phyloP scores from a whole-genome alignment of 2,113 vertebrate species.

The Gopherus flavomarginatus region DNA sequence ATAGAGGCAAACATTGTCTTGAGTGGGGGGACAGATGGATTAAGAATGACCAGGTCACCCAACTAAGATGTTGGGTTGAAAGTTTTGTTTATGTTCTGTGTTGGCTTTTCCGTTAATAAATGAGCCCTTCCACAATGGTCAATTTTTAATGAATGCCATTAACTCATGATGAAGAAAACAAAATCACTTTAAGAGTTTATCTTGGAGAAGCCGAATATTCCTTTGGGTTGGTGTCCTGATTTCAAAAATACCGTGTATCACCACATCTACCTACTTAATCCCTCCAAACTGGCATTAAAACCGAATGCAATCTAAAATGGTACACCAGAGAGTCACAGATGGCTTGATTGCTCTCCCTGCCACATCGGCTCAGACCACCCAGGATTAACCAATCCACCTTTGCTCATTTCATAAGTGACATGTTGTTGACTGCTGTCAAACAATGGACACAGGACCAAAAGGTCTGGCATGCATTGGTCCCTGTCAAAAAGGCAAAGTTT shows the following conservation, averaged over 20 bases:
- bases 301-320: background rate
- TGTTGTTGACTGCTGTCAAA: background rate
- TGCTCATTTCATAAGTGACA: background rate
- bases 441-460: fast-evolving
- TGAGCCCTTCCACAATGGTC: background rate
- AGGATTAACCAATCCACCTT: background rate
- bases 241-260: background rate
- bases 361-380: background rate
- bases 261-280: background rate
- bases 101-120: background rate
- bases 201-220: background rate
- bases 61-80: background rate
- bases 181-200: background rate
- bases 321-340: fast-evolving
- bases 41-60: background rate
- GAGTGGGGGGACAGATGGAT: background rate
- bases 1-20: background rate
- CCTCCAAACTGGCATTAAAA: background rate
- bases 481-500: fast-evolving
- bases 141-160: background rate
- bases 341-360: background rate
- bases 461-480: background rate
- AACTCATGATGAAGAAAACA: background rate
- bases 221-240: fast-evolving
- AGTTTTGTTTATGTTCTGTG: background rate